Conservation (phyloP, 2,797 vertebrate species). For the Chloroceryle amazona region DNA sequence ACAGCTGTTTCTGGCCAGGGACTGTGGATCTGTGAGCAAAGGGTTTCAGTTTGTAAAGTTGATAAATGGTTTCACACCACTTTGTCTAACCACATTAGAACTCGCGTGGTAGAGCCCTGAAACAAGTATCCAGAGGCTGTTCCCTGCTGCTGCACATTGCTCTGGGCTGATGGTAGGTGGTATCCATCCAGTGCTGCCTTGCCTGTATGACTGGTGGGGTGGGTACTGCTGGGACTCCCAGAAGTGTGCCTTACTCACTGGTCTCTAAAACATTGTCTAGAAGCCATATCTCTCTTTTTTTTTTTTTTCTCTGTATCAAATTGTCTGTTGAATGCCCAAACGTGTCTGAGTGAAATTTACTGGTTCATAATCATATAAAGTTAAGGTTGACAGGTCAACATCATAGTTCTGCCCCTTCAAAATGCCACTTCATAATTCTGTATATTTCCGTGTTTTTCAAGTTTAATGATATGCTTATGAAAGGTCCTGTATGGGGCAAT, state of each 20-base stretch:
- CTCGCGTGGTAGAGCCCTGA: not conserved
- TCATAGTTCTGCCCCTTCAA: not conserved
- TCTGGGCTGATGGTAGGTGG: not conserved
- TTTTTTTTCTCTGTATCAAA: not conserved
- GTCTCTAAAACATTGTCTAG: not conserved
- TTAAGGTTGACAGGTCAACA: not conserved
- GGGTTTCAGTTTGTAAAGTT: not conserved
- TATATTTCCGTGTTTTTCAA: not conserved
- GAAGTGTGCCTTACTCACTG: not conserved
- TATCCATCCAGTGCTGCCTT: not conserved
- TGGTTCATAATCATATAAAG: not conserved
- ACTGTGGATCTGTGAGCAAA: not conserved
- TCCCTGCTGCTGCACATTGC: not conserved
- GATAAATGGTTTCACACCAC: not conserved
- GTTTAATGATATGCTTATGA: not conserved
- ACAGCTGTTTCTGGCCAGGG: not conserved
- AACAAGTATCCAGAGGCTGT: not conserved
- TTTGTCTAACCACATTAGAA: accelerated
- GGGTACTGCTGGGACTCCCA: not conserved
- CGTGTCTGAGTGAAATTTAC: not conserved
- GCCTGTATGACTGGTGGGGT: not conserved
- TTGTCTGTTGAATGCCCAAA: not conserved
- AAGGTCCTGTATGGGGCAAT: not conserved
- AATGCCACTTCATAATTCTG: not conserved
- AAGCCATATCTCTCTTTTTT: not conserved